phyloP scores from a whole-genome alignment of 2,113 vertebrate genomes.

The Notothenia coriiceps region DNA sequence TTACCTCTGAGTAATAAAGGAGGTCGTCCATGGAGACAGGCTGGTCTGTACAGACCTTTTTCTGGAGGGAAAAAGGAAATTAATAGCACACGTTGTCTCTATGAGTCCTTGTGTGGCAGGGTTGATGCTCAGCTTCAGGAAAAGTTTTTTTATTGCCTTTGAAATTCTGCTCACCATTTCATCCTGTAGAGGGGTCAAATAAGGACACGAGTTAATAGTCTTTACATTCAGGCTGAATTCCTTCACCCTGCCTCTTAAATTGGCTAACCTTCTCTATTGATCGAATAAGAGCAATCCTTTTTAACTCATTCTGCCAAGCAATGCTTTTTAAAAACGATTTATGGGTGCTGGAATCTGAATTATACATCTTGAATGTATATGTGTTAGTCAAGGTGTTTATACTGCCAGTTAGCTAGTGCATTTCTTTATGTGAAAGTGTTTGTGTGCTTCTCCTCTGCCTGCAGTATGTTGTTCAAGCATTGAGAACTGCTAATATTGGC shows the following conservation, averaged over 20 bases:
- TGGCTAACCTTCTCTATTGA: conserved; percentile 4
- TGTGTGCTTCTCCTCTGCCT: too few relatives aligned
- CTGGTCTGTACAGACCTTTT: conserved; percentile 31
- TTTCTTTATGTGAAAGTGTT: background rate
- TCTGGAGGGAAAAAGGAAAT: conserved; percentile 47
- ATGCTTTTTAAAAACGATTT: background rate
- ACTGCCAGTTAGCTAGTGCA: background rate
- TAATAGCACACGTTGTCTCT: conserved; percentile 55
- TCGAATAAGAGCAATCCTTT: conserved; percentile 16
- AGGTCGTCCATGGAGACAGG: conserved; percentile 50
- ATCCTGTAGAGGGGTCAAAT: conserved; percentile 13
- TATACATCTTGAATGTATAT: background rate
- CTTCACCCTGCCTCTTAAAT: conserved; percentile 21
- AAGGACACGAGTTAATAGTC: conserved; percentile 24
- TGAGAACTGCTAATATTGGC: background rate
- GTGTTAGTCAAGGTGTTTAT: background rate
- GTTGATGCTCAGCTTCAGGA: conserved; percentile 15
- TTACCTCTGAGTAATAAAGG: conserved; percentile 52
- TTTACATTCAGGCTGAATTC: conserved; percentile 25
- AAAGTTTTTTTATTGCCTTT: conserved; percentile 48
- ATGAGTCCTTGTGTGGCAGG: conserved; percentile 54
- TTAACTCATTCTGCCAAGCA: background rate
- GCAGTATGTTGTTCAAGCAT: background rate
- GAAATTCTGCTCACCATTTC: conserved; percentile 50
- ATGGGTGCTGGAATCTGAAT: background rate